phyloP scores from a whole-genome alignment of 2,797 vertebrate genomes.

The Limnodromus scolopaceus region DNA sequence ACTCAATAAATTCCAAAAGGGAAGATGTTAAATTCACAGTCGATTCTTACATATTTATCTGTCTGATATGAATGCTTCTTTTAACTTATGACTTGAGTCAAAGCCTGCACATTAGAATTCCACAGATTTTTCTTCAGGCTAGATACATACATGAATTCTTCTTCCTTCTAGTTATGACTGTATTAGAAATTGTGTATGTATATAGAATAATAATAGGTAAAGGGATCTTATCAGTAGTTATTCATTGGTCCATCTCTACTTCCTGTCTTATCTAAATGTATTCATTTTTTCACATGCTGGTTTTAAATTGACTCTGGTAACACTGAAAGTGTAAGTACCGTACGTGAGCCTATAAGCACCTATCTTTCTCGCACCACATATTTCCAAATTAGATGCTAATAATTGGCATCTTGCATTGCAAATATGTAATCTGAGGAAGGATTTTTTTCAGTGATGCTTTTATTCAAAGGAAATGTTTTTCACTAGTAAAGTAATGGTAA shows the following conservation, averaged over 20 bases:
- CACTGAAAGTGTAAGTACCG: background rate
- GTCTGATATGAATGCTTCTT: background rate
- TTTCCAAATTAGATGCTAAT: background rate
- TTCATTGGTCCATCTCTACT: background rate
- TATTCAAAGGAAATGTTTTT: background rate
- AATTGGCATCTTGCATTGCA: background rate
- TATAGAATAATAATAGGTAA: background rate
- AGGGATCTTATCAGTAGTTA: background rate
- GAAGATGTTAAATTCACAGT: background rate
- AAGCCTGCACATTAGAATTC: conserved; percentile 17
- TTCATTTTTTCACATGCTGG: background rate
- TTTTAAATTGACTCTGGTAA: background rate
- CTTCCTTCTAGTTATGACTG: background rate
- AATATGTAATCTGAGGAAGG: background rate
- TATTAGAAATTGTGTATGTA: background rate
- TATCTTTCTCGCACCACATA: background rate
- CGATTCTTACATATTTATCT: background rate
- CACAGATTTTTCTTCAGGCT: background rate
- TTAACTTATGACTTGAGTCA: background rate
- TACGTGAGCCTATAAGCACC: background rate
- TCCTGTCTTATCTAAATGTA: background rate
- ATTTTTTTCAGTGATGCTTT: background rate
- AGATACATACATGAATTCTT: background rate
- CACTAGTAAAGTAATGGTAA: background rate
- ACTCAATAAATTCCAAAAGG: background rate